Percentiles rank a stretch among this genome's conserved stretches.
phyloP scores from a whole-genome alignment of 2,113 vertebrate species.

The Talpa occidentalis region DNA sequence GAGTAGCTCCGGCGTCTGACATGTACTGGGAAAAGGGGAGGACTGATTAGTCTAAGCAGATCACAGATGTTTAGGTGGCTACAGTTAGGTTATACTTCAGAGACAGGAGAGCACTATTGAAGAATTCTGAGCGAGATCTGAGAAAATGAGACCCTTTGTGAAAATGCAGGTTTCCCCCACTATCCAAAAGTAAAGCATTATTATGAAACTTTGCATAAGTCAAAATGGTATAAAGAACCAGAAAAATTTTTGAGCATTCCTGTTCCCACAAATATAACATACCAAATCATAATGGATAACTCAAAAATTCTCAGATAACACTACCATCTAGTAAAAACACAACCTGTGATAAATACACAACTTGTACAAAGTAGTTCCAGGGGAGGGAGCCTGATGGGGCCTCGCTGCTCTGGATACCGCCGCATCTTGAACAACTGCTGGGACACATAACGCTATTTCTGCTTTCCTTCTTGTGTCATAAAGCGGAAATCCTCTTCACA shows the following conservation, averaged over 20 bases:
- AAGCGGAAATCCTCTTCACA: not conserved
- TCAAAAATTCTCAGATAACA: not conserved
- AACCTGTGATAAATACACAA: not conserved
- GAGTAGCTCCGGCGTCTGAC: not conserved
- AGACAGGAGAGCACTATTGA: not conserved
- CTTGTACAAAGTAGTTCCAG: not conserved
- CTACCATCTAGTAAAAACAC: not conserved
- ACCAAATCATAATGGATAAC: no score
- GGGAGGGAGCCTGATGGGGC: not conserved
- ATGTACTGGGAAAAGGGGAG: not conserved
- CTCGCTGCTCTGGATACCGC: not conserved
- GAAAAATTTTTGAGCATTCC: not conserved
- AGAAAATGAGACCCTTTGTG: not conserved
- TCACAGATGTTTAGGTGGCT: not conserved
- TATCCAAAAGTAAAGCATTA: not conserved
- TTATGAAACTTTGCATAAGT: not conserved
- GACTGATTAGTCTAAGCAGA: not conserved
- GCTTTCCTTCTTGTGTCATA: not conserved
- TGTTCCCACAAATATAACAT: not conserved
- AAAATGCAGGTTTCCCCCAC: not conserved
- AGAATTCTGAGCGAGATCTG: conserved; percentile 9
- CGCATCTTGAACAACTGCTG: no score
- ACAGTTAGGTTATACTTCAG: not conserved
- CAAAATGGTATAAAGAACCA: not conserved
- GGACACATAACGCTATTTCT: not conserved